phyloP scores from a whole-genome alignment of 2,888 invertebrate species.

The Pelosia muscerda region DNA sequence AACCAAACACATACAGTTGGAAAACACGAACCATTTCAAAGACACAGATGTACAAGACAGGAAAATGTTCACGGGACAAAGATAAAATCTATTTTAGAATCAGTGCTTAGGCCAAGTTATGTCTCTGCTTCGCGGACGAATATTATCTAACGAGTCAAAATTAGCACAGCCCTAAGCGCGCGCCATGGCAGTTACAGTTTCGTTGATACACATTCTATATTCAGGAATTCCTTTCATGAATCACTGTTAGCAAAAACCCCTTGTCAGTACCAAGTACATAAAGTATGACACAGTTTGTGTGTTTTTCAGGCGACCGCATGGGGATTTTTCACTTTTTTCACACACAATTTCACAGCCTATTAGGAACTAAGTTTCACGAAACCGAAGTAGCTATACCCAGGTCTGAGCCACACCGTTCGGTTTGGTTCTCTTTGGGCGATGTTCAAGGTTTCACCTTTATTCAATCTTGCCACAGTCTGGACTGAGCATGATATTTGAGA shows the following conservation, averaged over 20 bases:
- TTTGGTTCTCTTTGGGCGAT: constrained; percentile 76
- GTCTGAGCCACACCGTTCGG: constrained; percentile 72
- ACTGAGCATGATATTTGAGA: constrained; percentile 77
- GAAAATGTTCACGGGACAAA: not conserved
- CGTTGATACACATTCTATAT: not conserved
- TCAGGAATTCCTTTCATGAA: constrained; percentile 7
- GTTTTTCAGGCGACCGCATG: constrained; percentile 35
- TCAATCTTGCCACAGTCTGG: constrained; percentile 72
- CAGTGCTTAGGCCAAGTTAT: not conserved
- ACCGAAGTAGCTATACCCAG: constrained; percentile 77
- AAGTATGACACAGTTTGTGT: constrained; percentile 28
- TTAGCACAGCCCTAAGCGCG: constrained; percentile 2
- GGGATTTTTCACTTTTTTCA: constrained; percentile 27
- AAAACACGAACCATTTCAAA: not conserved
- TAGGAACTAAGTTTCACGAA: constrained; percentile 82
- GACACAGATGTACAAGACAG: not conserved
- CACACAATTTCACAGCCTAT: constrained; percentile 67
- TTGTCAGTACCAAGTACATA: constrained; percentile 19
- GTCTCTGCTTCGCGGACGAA: not conserved
- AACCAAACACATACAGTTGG: not conserved
- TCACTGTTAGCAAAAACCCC: constrained; percentile 6
- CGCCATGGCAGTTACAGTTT: not conserved
- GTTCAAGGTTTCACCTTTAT: constrained; percentile 70
- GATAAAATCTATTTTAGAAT: not conserved
- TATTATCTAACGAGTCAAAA: not conserved